These are phyloP conservation scores for Eupithecia tripunctaria DNA, from an alignment of 2,888 invertebrate genomes.

Conservation along the genomic window DNA sequence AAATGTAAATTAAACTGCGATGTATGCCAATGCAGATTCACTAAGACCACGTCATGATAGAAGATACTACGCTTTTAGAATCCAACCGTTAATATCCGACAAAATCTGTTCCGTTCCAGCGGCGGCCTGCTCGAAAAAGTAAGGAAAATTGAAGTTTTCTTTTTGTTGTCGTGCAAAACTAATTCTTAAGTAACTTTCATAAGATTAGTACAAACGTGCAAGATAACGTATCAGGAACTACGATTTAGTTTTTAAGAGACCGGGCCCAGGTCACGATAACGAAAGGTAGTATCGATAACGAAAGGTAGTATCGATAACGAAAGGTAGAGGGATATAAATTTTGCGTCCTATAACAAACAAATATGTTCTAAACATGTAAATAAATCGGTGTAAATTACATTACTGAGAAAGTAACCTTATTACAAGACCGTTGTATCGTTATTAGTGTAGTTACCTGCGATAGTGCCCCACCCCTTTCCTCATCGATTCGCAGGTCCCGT, in stretches of 20 bases:
- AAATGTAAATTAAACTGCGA: background rate
- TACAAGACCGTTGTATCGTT: slow-evolving; percentile 5
- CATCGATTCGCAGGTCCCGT: slow-evolving; percentile 16
- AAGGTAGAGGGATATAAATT: slow-evolving; percentile 12
- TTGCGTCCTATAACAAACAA: slow-evolving; percentile 19
- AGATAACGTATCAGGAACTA: too few species aligned
- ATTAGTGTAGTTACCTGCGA: slow-evolving; percentile 14
- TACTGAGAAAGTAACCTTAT: background rate
- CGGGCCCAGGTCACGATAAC: too few species aligned
- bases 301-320: too few species aligned
- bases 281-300: too few species aligned
- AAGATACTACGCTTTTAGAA: slow-evolving; percentile 16
- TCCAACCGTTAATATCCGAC: slow-evolving; percentile 13
- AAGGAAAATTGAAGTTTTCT: too few species aligned
- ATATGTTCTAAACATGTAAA: background rate
- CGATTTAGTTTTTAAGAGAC: too few species aligned
- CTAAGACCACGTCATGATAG: slow-evolving; percentile 21
- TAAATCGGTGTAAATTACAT: background rate
- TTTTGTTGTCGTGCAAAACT: too few species aligned
- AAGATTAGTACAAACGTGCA: too few species aligned
- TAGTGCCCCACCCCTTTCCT: slow-evolving; percentile 27
- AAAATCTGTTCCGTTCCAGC: background rate
- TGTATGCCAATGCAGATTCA: slow-evolving; percentile 24
- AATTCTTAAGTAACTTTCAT: too few species aligned
- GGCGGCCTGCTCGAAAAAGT: too few species aligned